A percentile compares a stretch with the other conserved stretches of the same genome.
phyloP scores from a whole-genome alignment of 2,113 vertebrate species.

The Turdus rufiventris region DNA sequence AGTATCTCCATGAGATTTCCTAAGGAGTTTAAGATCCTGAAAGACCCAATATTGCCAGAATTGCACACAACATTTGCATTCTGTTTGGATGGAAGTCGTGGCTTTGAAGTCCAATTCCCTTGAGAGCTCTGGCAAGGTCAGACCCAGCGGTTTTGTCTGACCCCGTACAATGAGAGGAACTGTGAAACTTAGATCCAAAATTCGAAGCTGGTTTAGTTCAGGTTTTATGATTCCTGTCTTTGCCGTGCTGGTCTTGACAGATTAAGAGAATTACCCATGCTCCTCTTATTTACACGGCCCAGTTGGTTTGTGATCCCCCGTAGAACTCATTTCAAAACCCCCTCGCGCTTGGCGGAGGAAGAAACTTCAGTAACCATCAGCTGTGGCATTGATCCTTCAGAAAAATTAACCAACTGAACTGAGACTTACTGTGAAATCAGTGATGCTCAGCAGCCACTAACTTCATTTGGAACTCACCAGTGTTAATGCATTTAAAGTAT shows the following conservation, averaged over 20 bases:
- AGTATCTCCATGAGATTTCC: not conserved
- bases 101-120: not conserved
- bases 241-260: slow-evolving; percentile 21
- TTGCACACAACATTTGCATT: not conserved
- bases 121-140: not conserved
- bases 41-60: not conserved
- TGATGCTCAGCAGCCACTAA: slow-evolving; percentile 55
- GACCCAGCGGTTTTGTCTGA: not conserved
- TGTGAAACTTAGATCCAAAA: slow-evolving; percentile 19
- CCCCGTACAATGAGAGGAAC: not conserved
- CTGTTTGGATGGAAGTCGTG: not conserved
- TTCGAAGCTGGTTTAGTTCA: slow-evolving; percentile 24
- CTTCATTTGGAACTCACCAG: slow-evolving; percentile 64
- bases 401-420: slow-evolving; percentile 62
- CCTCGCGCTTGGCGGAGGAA: slow-evolving; percentile 5
- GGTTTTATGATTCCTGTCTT: slow-evolving; percentile 32
- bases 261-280: slow-evolving; percentile 55
- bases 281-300: slow-evolving; percentile 41
- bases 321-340: slow-evolving; percentile 33
- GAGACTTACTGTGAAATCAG: slow-evolving; percentile 57
- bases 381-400: slow-evolving; percentile 63
- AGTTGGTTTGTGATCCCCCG: slow-evolving; percentile 42
- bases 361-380: slow-evolving; percentile 64
- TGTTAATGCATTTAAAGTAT: slow-evolving; percentile 65
- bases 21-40: not conserved